Base-by-base conservation (phyloP, 2,113 vertebrate species). In the Indicator indicator region DNA sequence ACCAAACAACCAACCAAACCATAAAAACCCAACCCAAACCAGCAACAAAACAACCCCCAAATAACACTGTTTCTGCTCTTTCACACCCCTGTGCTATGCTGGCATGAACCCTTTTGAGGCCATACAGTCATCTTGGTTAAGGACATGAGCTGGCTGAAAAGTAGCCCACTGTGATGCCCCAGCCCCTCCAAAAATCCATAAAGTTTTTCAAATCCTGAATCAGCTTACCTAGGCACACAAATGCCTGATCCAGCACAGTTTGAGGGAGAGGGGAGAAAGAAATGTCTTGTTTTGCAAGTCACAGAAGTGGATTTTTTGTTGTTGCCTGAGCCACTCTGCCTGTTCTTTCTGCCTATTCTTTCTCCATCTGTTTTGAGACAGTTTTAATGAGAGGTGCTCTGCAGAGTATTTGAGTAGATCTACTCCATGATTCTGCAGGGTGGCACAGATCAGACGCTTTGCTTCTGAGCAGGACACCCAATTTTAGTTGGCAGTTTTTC, bases 401-500 rank as follows among this genome's bases (percentile, higher is more conserved):
- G 0, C 78, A 80, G 80, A 74, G 84, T 70, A 9, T 74, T 38
- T 40, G 44, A 50, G 65, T 71, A 40, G 20, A 8, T 75, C 79
- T 93, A 1, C 71, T 87, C 72, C 63, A 26, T 56, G 48, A 8
- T 94, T 86, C 83, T 86, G 89, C 83, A 81, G 76, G 75, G 70
- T 91, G 89, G 72, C 54, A 48, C 42, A 62, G 33, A 94, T 94
- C 93, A 95, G 74, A 95, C 74, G 33, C 36, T 91, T 76, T 85
- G 32, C 84, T 77, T 92, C 89, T 80, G 71, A 92, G 84, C 71
- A 91, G 89, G 81, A 79, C 83, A 46, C 81, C 44, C 67, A 83
- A 4, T 92, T 92, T 84, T 65, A 84, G 40, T 48, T 77, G 79
- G 11, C 71, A 46, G 12, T 50, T 88, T 70, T 70, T 63, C 36